Conservation (phyloP, 1,140 invertebrate genomes). For the Lethrus apterus region DNA sequence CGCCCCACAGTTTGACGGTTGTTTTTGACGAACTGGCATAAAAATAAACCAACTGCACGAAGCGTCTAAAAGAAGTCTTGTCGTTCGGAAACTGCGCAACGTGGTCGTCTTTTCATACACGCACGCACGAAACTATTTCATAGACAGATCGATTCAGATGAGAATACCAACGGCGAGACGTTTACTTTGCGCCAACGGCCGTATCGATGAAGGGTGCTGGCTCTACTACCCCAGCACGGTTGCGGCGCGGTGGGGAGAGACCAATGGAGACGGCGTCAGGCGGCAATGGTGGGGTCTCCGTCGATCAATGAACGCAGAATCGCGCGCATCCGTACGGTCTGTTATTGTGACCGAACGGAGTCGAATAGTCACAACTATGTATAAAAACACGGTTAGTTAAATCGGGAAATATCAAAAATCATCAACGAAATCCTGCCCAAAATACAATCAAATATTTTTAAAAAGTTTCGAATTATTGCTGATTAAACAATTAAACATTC, state of each 20-base stretch:
- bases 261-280: neutral
- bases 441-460: too few species aligned
- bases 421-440: too few species aligned
- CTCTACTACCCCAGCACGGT: slow-evolving; percentile 33
- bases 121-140: neutral
- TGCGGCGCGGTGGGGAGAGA: slow-evolving; percentile 19
- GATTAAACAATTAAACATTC: too few species aligned
- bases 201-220: slow-evolving; percentile 26
- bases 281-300: slow-evolving; percentile 20
- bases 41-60: slow-evolving; percentile 33
- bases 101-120: neutral
- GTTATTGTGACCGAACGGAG: too few species aligned
- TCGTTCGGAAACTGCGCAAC: neutral
- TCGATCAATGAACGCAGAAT: slow-evolving; percentile 26
- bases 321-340: slow-evolving; percentile 18
- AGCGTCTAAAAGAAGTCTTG: slow-evolving; percentile 6
- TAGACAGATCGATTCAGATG: neutral
- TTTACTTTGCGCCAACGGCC: too few species aligned
- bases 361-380: too few species aligned
- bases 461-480: too few species aligned
- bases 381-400: too few species aligned
- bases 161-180: slow-evolving; percentile 4
- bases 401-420: too few species aligned
- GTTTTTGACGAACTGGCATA: slow-evolving; percentile 44
- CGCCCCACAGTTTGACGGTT: slow-evolving; percentile 89